phyloP scores from a whole-genome alignment of 2,113 vertebrate species.

The Sprattus sprattus region DNA sequence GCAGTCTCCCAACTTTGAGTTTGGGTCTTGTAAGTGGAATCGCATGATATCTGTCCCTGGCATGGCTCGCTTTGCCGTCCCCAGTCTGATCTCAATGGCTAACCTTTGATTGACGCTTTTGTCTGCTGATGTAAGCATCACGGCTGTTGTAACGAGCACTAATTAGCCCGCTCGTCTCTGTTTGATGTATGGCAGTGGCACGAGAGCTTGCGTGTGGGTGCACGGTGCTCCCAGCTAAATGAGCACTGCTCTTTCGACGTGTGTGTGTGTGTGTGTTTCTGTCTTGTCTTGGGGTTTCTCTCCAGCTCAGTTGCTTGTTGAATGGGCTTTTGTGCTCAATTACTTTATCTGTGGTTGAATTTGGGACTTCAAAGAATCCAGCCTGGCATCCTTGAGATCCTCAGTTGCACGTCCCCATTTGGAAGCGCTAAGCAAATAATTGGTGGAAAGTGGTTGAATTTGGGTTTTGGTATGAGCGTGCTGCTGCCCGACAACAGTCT shows the following conservation, averaged over 20 bases:
- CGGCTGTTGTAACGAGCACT: conserved; percentile 69
- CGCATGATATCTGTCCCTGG: conserved; percentile 49
- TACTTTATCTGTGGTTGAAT: conserved; percentile 45
- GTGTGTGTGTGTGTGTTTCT: conserved; percentile 37
- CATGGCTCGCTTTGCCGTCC: conserved; percentile 44
- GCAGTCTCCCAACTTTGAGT: conserved; percentile 56
- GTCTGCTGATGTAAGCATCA: conserved; percentile 54
- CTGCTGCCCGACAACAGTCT: no score
- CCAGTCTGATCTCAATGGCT: conserved; percentile 61
- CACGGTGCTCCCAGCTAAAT: neutral
- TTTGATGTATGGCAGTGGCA: conserved; percentile 63
- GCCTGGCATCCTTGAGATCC: neutral
- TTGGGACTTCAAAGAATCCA: conserved; percentile 42
- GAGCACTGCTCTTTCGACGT: conserved; percentile 17
- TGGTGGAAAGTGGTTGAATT: neutral
- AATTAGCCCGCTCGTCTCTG: conserved; percentile 65
- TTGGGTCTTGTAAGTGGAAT: conserved; percentile 55
- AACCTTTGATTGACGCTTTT: conserved; percentile 67
- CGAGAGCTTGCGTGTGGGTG: conserved; percentile 24
- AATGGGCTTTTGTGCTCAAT: conserved; percentile 48
- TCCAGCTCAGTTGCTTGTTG: conserved; percentile 29
- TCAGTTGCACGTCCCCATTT: neutral
- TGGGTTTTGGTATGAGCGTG: neutral
- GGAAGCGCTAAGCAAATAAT: neutral
- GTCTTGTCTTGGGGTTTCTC: conserved; percentile 37